Conservation (phyloP, 2,888 invertebrate genomes). For the Sabellastarte sp. region DNA sequence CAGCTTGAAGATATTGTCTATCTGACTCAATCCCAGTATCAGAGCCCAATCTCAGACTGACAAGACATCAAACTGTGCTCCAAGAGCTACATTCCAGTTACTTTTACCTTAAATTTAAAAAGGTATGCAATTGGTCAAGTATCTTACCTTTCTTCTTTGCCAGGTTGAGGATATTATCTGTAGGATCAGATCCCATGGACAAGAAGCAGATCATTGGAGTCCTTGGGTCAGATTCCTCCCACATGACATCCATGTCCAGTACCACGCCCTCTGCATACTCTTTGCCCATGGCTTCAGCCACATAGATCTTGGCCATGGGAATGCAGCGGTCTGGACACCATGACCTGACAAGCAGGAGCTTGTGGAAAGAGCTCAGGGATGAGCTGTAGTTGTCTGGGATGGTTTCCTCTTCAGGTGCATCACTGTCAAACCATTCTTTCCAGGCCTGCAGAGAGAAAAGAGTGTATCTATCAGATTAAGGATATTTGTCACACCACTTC, state of each 20-base stretch:
- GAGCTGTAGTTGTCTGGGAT: slow-evolving; percentile 58
- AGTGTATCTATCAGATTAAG: too few relatives aligned
- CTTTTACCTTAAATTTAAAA: too few relatives aligned
- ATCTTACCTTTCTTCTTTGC: slow-evolving; percentile 80
- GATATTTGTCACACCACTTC: too few relatives aligned
- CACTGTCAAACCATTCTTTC: slow-evolving; percentile 60
- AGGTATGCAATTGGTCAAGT: too few relatives aligned
- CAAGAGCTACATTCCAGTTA: too few relatives aligned
- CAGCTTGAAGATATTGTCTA: too few relatives aligned
- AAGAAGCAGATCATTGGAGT: slow-evolving; percentile 89
- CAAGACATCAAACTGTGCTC: too few relatives aligned
- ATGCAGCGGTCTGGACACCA: slow-evolving; percentile 59
- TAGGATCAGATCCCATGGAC: slow-evolving; percentile 94
- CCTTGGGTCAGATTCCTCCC: slow-evolving; percentile 83
- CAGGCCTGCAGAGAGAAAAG: too few relatives aligned
- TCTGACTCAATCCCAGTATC: too few relatives aligned
- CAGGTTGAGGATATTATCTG: slow-evolving; percentile 83
- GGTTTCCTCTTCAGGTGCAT: slow-evolving; percentile 56
- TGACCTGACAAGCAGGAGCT: slow-evolving; percentile 55
- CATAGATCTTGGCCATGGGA: slow-evolving; percentile 59
- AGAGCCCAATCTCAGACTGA: too few relatives aligned
- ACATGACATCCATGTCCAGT: slow-evolving; percentile 84
- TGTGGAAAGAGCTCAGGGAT: slow-evolving; percentile 55
- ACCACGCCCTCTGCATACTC: slow-evolving; percentile 80
- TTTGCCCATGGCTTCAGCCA: slow-evolving; percentile 56